These are phyloP conservation scores for Diadumene lineata DNA, from an alignment of 92 coral and sea anemone species.

Conservation along the genomic window DNA sequence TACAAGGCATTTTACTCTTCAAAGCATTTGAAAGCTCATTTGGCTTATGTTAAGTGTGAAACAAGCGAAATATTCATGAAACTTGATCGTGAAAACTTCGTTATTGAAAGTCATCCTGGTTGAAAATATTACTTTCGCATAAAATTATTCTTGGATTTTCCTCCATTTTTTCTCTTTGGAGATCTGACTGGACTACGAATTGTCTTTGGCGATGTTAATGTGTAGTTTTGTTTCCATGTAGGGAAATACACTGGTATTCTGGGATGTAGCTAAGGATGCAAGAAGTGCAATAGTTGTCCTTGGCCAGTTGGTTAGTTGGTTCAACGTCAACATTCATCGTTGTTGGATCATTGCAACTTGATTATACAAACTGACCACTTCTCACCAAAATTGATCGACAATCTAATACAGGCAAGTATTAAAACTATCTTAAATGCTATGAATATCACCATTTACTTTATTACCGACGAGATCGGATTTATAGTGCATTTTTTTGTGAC, in stretches of 20 bases:
- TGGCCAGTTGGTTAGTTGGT: background rate
- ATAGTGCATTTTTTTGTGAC: background rate
- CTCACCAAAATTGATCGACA: slow-evolving; percentile 19
- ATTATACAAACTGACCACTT: background rate
- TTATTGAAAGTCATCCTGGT: background rate
- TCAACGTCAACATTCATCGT: background rate
- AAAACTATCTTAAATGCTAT: background rate
- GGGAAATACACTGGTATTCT: background rate
- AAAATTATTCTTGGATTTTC: background rate
- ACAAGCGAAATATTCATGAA: background rate
- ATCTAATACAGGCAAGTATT: slow-evolving; percentile 25
- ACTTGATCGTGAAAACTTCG: background rate
- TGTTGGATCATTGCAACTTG: slow-evolving; percentile 3
- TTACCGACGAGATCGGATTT: background rate
- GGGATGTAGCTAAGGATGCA: slow-evolving; percentile 14
- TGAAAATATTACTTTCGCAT: background rate
- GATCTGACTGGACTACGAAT: background rate
- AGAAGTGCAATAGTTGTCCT: background rate
- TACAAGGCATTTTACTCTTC: slow-evolving; percentile 5
- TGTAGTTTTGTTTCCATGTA: slow-evolving; percentile 4
- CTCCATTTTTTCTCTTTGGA: background rate
- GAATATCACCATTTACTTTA: background rate
- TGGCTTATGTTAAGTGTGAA: background rate
- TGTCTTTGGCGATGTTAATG: slow-evolving; percentile 13
- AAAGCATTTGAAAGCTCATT: background rate